Evolutionary conservation across 2,797 vertebrate genomes (phyloP), one percentile per base, ranked within the genome.

Genomic region (Meriones psammophilus): DNA sequence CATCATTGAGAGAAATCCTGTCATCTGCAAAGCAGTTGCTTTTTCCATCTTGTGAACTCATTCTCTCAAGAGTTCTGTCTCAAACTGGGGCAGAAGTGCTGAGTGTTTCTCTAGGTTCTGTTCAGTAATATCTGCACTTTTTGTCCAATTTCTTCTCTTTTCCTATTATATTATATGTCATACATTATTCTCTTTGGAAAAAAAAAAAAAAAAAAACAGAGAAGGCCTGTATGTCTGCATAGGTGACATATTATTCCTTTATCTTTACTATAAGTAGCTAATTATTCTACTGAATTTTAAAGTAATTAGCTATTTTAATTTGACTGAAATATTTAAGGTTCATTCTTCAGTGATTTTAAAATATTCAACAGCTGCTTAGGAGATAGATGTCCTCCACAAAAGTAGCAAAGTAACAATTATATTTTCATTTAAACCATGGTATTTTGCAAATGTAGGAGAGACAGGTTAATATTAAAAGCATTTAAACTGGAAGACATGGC

Each of bases 361-460:
- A 85, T 78, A 15, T 18, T 58, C 5, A 4, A 15, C 56, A 17
- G 14, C 56, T 58, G 56, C 56, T 18, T 58, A 58, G 50, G 50
- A 58, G 56, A 58, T 58, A 17, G 56, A 58, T 58, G 56, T 58
- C 56, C 14, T 58, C 56, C 56, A 58, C 14, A 17, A 58, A 18
- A 79, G 39, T 73, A 87, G 42, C 58, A 77, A 30, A n/a, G 14
- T 89, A 24, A 68, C 30, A 85, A 89, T 64, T 91, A 22, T 69
- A 81, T 89, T 88, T 94, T 73, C 39, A 77, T 71, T 28, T 7
- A 94, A 86, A 92, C 24, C n/a, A 39, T 30, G 30, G 30, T 36
- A 73, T 81, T 95, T 94, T 97, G 68, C 90, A 66, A 92, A 92
- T 28, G 24, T 46, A 93, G 92, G 20, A 56, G 36, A 9, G 24